phyloP scores from a whole-genome alignment of 2,888 invertebrate species.

The Synergus umbraculus region DNA sequence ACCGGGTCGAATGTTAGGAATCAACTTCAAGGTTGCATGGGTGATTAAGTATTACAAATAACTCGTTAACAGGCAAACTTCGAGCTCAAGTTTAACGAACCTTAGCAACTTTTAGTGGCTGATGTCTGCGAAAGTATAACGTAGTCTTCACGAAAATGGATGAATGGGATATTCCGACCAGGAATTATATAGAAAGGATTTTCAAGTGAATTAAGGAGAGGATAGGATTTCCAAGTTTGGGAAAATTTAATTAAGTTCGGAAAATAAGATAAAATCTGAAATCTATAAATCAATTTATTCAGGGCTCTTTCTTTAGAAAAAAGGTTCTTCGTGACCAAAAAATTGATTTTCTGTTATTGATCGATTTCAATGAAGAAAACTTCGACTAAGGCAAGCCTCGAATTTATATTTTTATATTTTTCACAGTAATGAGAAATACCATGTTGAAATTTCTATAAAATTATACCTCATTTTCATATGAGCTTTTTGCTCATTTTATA shows the following conservation, averaged over 20 bases:
- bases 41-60: constrained; percentile 61
- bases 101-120: constrained; percentile 37
- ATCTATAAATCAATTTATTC: too few species aligned
- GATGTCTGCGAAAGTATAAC: constrained; percentile 43
- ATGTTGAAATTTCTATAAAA: background rate
- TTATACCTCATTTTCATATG: background rate
- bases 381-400: too few species aligned
- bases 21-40: constrained; percentile 52
- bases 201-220: background rate
- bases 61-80: constrained; percentile 53
- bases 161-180: constrained; percentile 7
- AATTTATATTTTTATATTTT: too few species aligned
- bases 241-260: constrained; percentile 18
- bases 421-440: background rate
- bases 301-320: too few species aligned
- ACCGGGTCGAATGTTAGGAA: constrained; percentile 41
- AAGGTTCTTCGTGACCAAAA: too few species aligned
- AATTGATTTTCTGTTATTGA: too few species aligned
- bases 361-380: too few species aligned
- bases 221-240: background rate
- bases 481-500: background rate
- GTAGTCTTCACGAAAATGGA: constrained; percentile 17
- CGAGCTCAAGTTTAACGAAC: constrained; percentile 50
- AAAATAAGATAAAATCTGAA: background rate
- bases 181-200: constrained; percentile 10